Evolutionary conservation across 2,888 invertebrate genomes (phyloP), one percentile per base, ranked within the genome.

Genomic region (Rhingia campestris): DNA sequence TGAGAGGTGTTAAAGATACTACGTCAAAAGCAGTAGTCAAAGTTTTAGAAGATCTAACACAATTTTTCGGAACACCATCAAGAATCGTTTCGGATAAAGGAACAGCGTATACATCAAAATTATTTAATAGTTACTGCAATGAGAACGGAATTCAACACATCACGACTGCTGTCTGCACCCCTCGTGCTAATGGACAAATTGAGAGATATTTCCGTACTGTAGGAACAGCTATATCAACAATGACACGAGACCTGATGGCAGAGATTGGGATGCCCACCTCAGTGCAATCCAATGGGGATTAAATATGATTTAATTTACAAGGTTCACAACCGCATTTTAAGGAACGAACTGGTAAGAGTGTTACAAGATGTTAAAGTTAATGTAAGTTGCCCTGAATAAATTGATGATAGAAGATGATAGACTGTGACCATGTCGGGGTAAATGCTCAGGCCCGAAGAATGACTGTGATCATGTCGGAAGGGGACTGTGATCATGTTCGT

Each of bases 11-110:
- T 6, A 79, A 69, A 59, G 63, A 41, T n/a, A 76, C 82, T 1
- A 58, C 41, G 12, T 67, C 81, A 4, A 77, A 61, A 12, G 37
- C 70, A 37, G 82, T 75, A 6, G 14, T 80, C 14, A n/a, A 56
- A 45, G 56, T 39, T 4, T 39, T 84, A 32, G 14, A 67, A 1
- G 75, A 84, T 43, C 33, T 73, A 6, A 63, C 58, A 12, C 56
- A 61, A 22, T 84, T 87, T 77, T 86, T 88, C 41, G 88, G 87
- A 6, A 81, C 77, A 49, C 88, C 88, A 53, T 67, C 61, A n/a
- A 53, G 86, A 59, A 80, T 89, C 3, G 80, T 89, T 33, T 86
- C 81, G 22, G 88, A 89, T 73, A 69, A 87, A 22, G 88, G 88
- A 2, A 86, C 87, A 0, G 86, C 87, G 2, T 88, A 81, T 69